Evolutionary conservation across 2,113 vertebrate species (phyloP).

Genomic region (Triplophysa dalaica): DNA sequence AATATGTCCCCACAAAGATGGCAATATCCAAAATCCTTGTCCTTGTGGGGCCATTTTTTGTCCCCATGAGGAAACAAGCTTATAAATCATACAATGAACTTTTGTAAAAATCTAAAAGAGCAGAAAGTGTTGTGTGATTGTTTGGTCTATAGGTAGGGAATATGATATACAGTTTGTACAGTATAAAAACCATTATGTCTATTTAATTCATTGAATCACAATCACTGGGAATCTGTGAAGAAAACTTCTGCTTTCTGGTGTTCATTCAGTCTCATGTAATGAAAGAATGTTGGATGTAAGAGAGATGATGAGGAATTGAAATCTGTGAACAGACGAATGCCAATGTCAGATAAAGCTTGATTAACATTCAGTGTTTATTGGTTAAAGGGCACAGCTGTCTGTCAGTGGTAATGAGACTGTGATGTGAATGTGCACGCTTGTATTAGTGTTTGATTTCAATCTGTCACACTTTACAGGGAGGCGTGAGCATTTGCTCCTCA

Average conservation of each 20-base stretch:
- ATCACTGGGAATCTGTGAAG: too few relatives aligned
- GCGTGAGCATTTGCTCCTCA: not conserved
- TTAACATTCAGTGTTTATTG: slow-evolving; percentile 6
- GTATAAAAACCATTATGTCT: too few relatives aligned
- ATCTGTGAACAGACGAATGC: not conserved
- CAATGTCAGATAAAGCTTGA: not conserved
- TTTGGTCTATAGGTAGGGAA: too few relatives aligned
- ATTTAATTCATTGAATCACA: too few relatives aligned
- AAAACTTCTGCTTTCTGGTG: not conserved
- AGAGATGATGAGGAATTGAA: not conserved
- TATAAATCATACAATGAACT: too few relatives aligned
- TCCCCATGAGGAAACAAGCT: not conserved
- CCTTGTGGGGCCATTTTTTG: too few relatives aligned
- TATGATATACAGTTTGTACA: too few relatives aligned
- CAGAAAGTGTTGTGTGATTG: not conserved
- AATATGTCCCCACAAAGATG: too few relatives aligned
- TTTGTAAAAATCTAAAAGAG: too few relatives aligned
- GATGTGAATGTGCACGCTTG: not conserved
- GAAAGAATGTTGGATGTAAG: not conserved
- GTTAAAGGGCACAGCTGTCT: not conserved
- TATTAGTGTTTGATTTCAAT: not conserved
- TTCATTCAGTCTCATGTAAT: not conserved
- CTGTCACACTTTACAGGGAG: not conserved
- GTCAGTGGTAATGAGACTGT: not conserved
- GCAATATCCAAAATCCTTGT: too few relatives aligned